phyloP scores from a whole-genome alignment of 2,888 invertebrate genomes.

The Tipula confusa region DNA sequence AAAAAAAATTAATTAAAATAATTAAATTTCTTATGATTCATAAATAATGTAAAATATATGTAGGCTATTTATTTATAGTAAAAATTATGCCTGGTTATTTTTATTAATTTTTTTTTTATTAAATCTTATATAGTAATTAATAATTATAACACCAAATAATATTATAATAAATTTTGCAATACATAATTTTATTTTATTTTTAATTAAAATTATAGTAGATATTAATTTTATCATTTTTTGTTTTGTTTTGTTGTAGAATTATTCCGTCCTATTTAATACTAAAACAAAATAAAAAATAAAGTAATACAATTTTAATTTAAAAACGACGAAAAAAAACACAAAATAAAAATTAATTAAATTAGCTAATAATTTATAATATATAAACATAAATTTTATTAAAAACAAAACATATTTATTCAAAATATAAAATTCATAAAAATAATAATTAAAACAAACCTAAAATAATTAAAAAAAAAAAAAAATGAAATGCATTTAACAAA shows the following conservation, averaged over 20 bases:
- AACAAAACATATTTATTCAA: neutral
- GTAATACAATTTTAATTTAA: neutral
- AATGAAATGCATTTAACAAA: neutral
- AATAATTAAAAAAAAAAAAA: neutral
- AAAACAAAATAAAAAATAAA: neutral
- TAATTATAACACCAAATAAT: neutral
- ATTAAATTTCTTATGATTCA: constrained; percentile 20
- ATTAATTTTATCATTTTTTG: neutral
- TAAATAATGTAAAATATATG: neutral
- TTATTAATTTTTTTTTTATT: neutral
- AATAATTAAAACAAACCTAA: neutral
- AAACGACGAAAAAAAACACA: neutral
- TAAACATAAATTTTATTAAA: neutral
- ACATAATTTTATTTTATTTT: neutral
- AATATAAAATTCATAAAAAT: neutral
- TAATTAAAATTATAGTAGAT: too few relatives aligned
- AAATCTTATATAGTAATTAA: neutral
- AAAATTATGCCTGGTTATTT: neutral
- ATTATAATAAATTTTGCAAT: neutral
- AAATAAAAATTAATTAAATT: neutral
- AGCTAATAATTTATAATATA: too few relatives aligned
- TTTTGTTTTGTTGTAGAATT: neutral
- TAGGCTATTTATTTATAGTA: neutral
- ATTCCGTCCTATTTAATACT: constrained; percentile 25
- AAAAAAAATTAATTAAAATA: neutral